These are phyloP conservation scores for Drosophila mauritiana DNA, from an alignment of 1,140 invertebrate species.

Conservation along the genomic window DNA sequence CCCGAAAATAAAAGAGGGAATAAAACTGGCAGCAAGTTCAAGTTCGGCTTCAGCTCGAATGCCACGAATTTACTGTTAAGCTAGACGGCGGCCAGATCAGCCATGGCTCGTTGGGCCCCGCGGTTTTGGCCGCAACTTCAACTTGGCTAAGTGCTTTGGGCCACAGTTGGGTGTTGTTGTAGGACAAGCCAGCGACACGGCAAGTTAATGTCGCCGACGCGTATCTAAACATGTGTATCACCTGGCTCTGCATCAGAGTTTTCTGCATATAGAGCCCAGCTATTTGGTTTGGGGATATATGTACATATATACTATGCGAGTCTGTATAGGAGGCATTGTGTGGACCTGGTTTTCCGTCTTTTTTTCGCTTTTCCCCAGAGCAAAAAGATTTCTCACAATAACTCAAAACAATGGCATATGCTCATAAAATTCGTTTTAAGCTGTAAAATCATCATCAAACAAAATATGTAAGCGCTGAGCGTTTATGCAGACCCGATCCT, in stretches of 20 bases:
- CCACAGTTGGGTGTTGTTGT: constrained; percentile 48
- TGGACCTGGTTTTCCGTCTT: constrained; percentile 8
- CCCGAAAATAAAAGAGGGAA: constrained; percentile 7
- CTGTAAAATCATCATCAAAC: constrained; percentile 84
- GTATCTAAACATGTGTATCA: constrained; percentile 83
- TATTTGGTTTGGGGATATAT: neutral
- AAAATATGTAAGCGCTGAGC: constrained; percentile 76
- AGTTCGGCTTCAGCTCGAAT: constrained; percentile 25
- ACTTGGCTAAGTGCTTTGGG: constrained; percentile 46
- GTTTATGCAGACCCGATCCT: constrained; percentile 53
- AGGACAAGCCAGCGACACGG: constrained; percentile 40
- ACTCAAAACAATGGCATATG: constrained; percentile 84
- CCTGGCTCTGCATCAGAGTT: constrained; percentile 23
- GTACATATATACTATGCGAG: neutral
- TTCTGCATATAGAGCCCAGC: constrained; percentile 48
- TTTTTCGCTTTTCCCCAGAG: neutral
- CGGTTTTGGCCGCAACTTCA: constrained; percentile 4
- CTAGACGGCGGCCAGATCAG: constrained; percentile 39
- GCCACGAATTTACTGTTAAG: constrained; percentile 82
- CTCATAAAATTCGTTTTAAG: constrained; percentile 85
- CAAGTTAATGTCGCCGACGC: constrained; percentile 78
- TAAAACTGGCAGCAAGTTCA: constrained; percentile 53
- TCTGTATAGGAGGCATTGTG: constrained; percentile 30
- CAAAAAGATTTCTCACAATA: constrained; percentile 78
- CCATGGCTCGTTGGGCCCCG: constrained; percentile 41